phyloP scores from a whole-genome alignment of 2,113 vertebrate genomes.

The Orientallactaga bullata region DNA sequence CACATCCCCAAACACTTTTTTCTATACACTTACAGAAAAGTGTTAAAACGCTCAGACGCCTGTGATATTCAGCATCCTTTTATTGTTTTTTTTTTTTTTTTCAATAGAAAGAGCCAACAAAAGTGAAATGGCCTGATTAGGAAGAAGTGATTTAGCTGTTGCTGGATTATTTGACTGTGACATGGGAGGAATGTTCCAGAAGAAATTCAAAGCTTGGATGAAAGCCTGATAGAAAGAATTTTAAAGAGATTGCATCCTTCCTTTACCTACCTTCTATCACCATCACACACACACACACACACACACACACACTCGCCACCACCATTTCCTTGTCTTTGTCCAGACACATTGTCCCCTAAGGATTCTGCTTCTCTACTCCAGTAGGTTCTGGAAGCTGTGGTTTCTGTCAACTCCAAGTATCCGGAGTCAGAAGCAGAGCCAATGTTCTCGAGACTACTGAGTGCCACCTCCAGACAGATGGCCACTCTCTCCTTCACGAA shows the following conservation, averaged over 20 bases:
- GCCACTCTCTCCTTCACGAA: background rate
- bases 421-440: background rate
- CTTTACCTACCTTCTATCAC: background rate
- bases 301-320: background rate
- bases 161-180: background rate
- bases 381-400: background rate
- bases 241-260: background rate
- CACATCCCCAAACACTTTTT: background rate
- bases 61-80: background rate
- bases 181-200: background rate
- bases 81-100: background rate
- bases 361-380: background rate
- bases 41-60: background rate
- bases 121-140: background rate
- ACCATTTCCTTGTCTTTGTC: background rate
- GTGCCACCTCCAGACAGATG: background rate
- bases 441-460: background rate
- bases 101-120: background rate
- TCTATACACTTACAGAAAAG: background rate
- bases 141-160: background rate
- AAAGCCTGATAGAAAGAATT: background rate
- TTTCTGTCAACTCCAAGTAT: background rate
- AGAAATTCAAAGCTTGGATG: slow-evolving; percentile 29
- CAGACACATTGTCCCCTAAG: background rate
- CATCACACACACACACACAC: background rate